A percentile compares a stretch with the other conserved stretches of the same genome.
Conservation (phyloP, 2,113 vertebrate species). For the Tylochromis polylepis region DNA sequence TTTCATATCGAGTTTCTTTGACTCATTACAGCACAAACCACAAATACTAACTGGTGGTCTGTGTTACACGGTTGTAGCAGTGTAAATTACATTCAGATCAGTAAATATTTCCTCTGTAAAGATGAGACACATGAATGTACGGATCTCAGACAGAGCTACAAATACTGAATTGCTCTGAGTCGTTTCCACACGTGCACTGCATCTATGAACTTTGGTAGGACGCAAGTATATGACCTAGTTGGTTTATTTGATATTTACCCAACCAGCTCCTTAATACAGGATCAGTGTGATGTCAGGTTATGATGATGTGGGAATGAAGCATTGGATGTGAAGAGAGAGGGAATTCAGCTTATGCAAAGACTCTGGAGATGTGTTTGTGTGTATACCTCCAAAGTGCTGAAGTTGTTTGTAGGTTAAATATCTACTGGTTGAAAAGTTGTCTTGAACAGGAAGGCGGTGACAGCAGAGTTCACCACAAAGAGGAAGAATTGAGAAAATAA, state of each 20-base stretch:
- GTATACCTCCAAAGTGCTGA: not conserved
- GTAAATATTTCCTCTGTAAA: not conserved
- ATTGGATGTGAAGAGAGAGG: not conserved
- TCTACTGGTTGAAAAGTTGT: not conserved
- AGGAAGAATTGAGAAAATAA: not conserved
- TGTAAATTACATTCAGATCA: not conserved
- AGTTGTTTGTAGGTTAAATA: not conserved
- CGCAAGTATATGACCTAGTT: not conserved
- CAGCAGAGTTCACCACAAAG: not conserved
- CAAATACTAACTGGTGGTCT: not conserved
- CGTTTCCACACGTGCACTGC: not conserved
- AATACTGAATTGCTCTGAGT: not conserved
- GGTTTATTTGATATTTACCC: not conserved
- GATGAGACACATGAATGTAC: not conserved
- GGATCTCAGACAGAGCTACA: not conserved
- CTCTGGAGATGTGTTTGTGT: not conserved
- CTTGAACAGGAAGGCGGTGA: not conserved
- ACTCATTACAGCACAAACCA: not conserved
- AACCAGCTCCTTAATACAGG: not conserved
- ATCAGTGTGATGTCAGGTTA: not conserved
- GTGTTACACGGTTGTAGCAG: not conserved
- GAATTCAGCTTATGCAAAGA: not conserved
- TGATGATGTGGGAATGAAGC: not conserved
- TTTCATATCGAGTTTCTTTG: not conserved
- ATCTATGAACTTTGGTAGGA: not conserved